Base-by-base conservation (phyloP, 2,888 invertebrate species). In the Cylloceria caligata region DNA sequence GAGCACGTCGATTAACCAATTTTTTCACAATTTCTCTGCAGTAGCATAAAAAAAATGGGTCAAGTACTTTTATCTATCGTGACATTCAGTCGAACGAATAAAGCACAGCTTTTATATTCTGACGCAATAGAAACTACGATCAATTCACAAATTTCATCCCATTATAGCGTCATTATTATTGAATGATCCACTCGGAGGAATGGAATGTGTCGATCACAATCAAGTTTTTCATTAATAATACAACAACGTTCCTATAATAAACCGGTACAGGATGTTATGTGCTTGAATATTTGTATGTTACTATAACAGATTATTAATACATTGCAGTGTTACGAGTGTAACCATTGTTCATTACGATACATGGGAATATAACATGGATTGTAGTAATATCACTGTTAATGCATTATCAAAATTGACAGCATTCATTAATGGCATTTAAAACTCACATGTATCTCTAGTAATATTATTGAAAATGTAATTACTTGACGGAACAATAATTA, bases 1-100 rank as follows among this genome's bases (percentile, higher is more conserved):
- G 34, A 4, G 16, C 16, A 60, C 36, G 57, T 68, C 49, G 36
- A 52, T 52, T 34, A 36, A 52, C 21, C 16, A 52, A 34, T 21
- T 34, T 34, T 7, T 47, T 49, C 4, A 67, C 11, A 34, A 49
- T 34, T 6, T 24, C 21, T 52, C 13, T 7, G 34, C 34, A n/a
- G 6, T 3, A 3, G 16, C 19, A 0, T 52, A 13, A 13, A 36
- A 6, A 68, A 68, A 27, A 36, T 68, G 21, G 36, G 36, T 68
- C 36, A 68, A 68, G 52, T 52, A 52, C 7, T 52, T 39, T 24
- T 3, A 24, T 36, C n/a, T 4, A 5, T 55, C 24, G 36, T 16
- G 34, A 2, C 19, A 19, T 60, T 36, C 30, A 16, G 34, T 11
- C 60, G 16, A 27, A 24, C 24, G 39, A 24, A 24, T 16, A n/a